Evolutionary conservation across 2,888 invertebrate species (phyloP), one percentile per base, ranked within the genome.

Genomic region (Polylopha cassiicola): DNA sequence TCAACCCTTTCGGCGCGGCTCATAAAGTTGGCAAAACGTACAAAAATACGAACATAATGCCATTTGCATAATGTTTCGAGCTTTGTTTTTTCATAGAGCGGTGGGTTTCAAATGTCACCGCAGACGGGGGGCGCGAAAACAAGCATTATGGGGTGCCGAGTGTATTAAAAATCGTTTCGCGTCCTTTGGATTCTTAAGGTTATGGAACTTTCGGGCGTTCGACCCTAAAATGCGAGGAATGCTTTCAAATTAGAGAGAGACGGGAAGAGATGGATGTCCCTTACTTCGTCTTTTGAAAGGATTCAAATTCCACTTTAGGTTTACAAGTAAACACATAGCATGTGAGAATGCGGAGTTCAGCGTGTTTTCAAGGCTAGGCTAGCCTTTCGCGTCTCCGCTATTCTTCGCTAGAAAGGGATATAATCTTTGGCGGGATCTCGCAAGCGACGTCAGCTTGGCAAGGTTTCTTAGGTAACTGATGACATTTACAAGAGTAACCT

Each of bases 1-100:
- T 70, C 73, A 79, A 76, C 78, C 80, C 82, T 76, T 80, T 68
- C 75, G 73, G 63, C 70, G 66, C 78, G 82, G 70, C 65, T 81
- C 84, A 85, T 85, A 85, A 85, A 84, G 61, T 78, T 68, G 66
- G 68, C 69, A 73, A 77, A 80, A 74, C 71, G 74, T 71, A 78
- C 80, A 82, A 84, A 85, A 84, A 85, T 80, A 75, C 67, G 73
- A 72, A 73, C 79, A 81, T 81, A 79, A 80, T 79, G 81, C 69
- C 84, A 85, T 85, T 85, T 85, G 85, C 85, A 85, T 85, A 84
- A 80, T 79, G 76, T 84, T 80, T 74, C 61, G 51, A 68, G 78
- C 75, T 73, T 81, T 84, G 80, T 82, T 84, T 84, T 85, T 82
- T 81, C 79, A 78, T 78, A 76, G 72, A 75, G 74, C 71, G 63